Evolutionary conservation across 2,113 vertebrate species (phyloP), one percentile per base, ranked within the genome.

Genomic region (Amphiprion ocellaris): DNA sequence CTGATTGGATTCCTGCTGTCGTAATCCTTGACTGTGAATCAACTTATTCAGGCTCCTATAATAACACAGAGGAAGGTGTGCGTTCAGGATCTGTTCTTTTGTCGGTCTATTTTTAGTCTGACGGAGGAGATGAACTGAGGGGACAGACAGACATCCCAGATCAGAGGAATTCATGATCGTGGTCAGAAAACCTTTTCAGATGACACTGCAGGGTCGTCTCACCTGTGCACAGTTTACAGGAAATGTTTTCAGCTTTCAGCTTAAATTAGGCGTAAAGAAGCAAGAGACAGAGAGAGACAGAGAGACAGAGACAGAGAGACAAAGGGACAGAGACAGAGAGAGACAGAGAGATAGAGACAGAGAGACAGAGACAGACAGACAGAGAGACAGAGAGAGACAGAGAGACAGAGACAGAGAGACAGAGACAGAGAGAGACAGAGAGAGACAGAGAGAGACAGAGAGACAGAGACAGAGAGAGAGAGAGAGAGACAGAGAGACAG

Each of bases 51-150:
- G 60, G 24, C 41, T 47, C 21, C 63, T 10, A 17, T 46, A 54
- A 72, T 26, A 49, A 30, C 26, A 53, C 61, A 60, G 33, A 69
- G 39, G 21, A 68, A 19, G 52, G 58, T 62, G 41, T 68, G 68
- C 23, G 64, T 59, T 55, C 9, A 33, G 39, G 55, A 62, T 61
- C 72, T 41, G 23, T 21, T 79, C 68, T 67, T 79, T 73, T 28
- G 28, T 54, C 0, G 3, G 17, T 37, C 66, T 81, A 76, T 84
- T 83, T 87, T 84, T 52, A 47, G 53, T 69, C 68, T 78, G 67
- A 77, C n/a, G 8, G 69, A 5, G 17, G 24, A 66, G 64, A 69
- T 85, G 47, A 70, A 55, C 83, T 67, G 44, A 82, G 15, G 19
- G 52, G 50, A 47, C 65, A 52, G 52, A 60, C 3, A 41, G 55